phyloP scores from a whole-genome alignment of 2,113 vertebrate species.

The Mus musculus region GRCm39 chr11:93759001-93759500 shows the following conservation, averaged over 20 bases:
- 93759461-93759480: not conserved
- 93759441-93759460: slow-evolving; percentile 18
- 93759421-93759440: slow-evolving; percentile 1
- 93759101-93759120: not conserved
- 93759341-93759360: not conserved
- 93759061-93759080: not conserved
- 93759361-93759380: not conserved
- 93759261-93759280: slow-evolving; percentile 94
- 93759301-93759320: not conserved
- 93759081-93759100: not conserved
- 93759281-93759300: slow-evolving; percentile 82
- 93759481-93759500: slow-evolving; percentile 11
- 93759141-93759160: slow-evolving; percentile 91
- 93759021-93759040: not conserved
- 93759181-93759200: slow-evolving; percentile 92
- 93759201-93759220: slow-evolving; percentile 93
- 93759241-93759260: slow-evolving; percentile 95
- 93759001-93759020: not conserved
- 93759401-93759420: slow-evolving; percentile 49
- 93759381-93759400: not conserved
- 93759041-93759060: slow-evolving; percentile 12
- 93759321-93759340: slow-evolving; percentile 19
- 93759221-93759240: slow-evolving; percentile 92
- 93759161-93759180: slow-evolving; percentile 94
- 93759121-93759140: not conserved